These are phyloP conservation scores for Zelostemma sp. DNA, from an alignment of 1,140 invertebrate genomes.

Conservation along the genomic window DNA sequence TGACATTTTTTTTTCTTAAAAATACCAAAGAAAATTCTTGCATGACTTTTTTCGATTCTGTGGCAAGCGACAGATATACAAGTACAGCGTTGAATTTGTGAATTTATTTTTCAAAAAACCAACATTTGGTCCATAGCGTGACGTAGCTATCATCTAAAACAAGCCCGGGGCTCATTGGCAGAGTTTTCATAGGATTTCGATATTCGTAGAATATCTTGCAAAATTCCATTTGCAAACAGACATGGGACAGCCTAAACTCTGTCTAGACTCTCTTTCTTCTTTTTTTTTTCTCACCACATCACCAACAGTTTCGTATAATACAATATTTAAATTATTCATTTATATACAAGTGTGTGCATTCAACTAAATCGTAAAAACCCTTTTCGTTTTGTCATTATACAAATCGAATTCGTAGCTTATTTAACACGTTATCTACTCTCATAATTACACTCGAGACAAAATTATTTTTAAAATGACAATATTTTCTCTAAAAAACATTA, in stretches of 20 bases:
- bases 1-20: no score
- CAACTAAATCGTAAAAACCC: slow-evolving; percentile 61
- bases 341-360: slow-evolving; percentile 66
- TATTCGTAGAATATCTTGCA: slow-evolving; percentile 33
- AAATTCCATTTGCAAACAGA: slow-evolving; percentile 21
- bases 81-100: slow-evolving; percentile 44
- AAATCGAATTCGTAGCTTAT: slow-evolving; percentile 28
- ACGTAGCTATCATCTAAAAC: slow-evolving; percentile 33
- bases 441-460: slow-evolving; percentile 41
- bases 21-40: no score
- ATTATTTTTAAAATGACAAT: background rate
- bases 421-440: slow-evolving; percentile 24
- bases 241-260: slow-evolving; percentile 19
- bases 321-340: slow-evolving; percentile 65
- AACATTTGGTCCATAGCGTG: slow-evolving; percentile 45
- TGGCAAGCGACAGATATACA: slow-evolving; percentile 37
- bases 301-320: slow-evolving; percentile 67
- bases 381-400: slow-evolving; percentile 40
- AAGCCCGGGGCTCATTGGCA: slow-evolving; percentile 48
- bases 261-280: slow-evolving; percentile 1
- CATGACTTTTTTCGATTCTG: no score
- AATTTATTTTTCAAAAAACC: slow-evolving; percentile 32
- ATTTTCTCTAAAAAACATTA: background rate
- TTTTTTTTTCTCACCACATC: slow-evolving; percentile 45
- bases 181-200: slow-evolving; percentile 27